A percentile compares a stretch with the other conserved stretches of the same genome.
Evolutionary conservation across 1,140 invertebrate genomes (phyloP).

Genomic region (Dreissena polymorpha): DNA sequence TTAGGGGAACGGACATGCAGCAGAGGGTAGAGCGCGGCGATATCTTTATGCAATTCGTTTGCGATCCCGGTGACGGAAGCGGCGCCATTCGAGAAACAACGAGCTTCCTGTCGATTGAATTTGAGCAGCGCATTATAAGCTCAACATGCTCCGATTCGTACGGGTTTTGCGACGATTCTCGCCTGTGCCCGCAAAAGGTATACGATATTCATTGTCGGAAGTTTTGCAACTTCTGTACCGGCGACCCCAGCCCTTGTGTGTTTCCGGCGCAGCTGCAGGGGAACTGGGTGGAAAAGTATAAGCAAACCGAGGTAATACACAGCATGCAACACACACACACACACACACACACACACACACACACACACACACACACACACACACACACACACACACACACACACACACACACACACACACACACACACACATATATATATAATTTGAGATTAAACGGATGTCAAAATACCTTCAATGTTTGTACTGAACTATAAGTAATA

Average conservation of each 20-base stretch:
- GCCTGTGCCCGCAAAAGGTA: conserved; percentile 18
- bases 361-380: no score
- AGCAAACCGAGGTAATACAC: not conserved
- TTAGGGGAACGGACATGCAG: conserved; percentile 55
- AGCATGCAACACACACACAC: no score
- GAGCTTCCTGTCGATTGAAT: conserved; percentile 58
- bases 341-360: no score
- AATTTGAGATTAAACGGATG: no score
- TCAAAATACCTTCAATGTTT: no score
- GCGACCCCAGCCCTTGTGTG: conserved; percentile 57
- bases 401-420: no score
- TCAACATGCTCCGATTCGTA: conserved; percentile 65
- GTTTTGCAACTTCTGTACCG: conserved; percentile 60
- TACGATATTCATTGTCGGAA: conserved; percentile 59
- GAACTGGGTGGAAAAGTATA: conserved; percentile 60
- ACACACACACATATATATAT: no score
- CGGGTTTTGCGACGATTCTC: conserved; percentile 44
- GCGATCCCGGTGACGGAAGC: conserved; percentile 59
- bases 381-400: no score
- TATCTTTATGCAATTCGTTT: conserved; percentile 64
- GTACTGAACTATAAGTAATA: no score
- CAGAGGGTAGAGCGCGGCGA: conserved; percentile 61
- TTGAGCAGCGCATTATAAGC: conserved; percentile 60
- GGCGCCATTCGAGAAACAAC: conserved; percentile 53
- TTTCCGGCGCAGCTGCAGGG: conserved; percentile 64